These are phyloP conservation scores for Drosophila quasianomalipes DNA, from an alignment of 2,888 invertebrate genomes.

Conservation along the genomic window DNA sequence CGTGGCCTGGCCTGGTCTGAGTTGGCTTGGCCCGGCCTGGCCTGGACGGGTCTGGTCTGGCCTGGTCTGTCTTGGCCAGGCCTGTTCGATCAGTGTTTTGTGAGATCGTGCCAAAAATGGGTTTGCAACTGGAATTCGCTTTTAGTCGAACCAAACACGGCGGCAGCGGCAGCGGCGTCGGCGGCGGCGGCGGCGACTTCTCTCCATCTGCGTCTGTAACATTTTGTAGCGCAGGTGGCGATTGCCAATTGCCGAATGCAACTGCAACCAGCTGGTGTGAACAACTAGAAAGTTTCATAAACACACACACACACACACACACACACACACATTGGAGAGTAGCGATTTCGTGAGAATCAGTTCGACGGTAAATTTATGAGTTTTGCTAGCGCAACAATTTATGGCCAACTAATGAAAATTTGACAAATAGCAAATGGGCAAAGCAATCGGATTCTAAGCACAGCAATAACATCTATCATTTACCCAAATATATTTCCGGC, in stretches of 20 bases:
- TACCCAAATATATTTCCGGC: constrained; percentile 44
- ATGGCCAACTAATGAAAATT: constrained; percentile 77
- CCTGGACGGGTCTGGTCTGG: constrained; percentile 38
- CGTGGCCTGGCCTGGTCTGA: constrained; percentile 46
- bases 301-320: background rate
- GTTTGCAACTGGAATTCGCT: constrained; percentile 82
- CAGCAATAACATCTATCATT: constrained; percentile 68
- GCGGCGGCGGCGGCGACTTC: constrained; percentile 18
- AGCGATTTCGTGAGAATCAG: constrained; percentile 73
- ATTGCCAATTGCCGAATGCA: constrained; percentile 44
- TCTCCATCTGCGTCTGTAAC: constrained; percentile 26
- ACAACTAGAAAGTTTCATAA: constrained; percentile 73
- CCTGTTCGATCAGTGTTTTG: constrained; percentile 50
- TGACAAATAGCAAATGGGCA: constrained; percentile 76
- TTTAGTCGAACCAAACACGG: constrained; percentile 63
- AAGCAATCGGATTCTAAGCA: constrained; percentile 54
- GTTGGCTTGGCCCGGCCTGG: constrained; percentile 30
- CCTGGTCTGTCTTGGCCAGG: constrained; percentile 34
- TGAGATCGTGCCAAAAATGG: constrained; percentile 77
- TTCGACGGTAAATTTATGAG: constrained; percentile 72
- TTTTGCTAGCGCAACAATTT: constrained; percentile 65
- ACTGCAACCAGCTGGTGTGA: constrained; percentile 67
- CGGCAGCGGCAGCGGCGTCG: constrained; percentile 18
- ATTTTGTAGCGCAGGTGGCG: constrained; percentile 72
- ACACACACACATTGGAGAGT: constrained; percentile 1